A percentile compares a stretch with the other conserved stretches of the same genome.
These are phyloP conservation scores for Brienomyrus brachyistius DNA, from an alignment of 2,113 vertebrate genomes.

Conservation along the genomic window DNA sequence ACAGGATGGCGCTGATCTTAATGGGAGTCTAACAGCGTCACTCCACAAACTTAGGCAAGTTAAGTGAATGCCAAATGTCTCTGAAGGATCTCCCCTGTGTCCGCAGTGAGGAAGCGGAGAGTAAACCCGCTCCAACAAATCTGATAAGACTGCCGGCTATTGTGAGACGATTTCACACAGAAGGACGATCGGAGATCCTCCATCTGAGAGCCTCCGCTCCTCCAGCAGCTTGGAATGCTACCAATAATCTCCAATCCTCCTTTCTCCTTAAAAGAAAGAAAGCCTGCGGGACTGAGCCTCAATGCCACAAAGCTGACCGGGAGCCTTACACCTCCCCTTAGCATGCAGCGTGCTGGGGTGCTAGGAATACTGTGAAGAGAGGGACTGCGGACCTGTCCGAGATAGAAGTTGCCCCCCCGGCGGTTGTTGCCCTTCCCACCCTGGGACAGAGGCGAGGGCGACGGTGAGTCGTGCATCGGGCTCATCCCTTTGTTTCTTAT, in stretches of 20 bases:
- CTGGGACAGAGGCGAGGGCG: conserved; percentile 51
- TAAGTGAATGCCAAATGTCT: not conserved
- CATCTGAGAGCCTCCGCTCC: conserved; percentile 48
- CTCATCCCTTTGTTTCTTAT: conserved; percentile 75
- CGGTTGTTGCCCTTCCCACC: conserved; percentile 2
- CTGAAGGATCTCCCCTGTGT: not conserved
- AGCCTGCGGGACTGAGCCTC: conserved; percentile 41
- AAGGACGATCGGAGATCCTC: conserved; percentile 48
- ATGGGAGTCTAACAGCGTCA: not conserved
- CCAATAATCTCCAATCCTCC: conserved; percentile 64
- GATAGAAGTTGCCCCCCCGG: conserved; percentile 22
- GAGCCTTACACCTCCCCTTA: conserved; percentile 33
- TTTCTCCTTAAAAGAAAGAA: conserved; percentile 56
- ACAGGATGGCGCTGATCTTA: not conserved
- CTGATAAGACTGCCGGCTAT: conserved; percentile 44
- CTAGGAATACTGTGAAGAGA: not conserved
- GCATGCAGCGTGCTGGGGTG: not conserved
- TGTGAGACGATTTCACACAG: conserved; percentile 41
- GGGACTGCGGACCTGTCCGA: conserved; percentile 14
- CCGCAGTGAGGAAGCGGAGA: conserved; percentile 13
- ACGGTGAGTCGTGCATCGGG: conserved; percentile 51
- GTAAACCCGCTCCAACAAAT: conserved; percentile 40
- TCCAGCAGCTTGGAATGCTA: conserved; percentile 48
- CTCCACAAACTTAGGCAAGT: not conserved
- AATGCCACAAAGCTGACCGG: conserved; percentile 51